Evolutionary conservation across 2,113 vertebrate species (phyloP), one percentile per base, ranked within the genome.

Genomic region (Glaucidium brasilianum): DNA sequence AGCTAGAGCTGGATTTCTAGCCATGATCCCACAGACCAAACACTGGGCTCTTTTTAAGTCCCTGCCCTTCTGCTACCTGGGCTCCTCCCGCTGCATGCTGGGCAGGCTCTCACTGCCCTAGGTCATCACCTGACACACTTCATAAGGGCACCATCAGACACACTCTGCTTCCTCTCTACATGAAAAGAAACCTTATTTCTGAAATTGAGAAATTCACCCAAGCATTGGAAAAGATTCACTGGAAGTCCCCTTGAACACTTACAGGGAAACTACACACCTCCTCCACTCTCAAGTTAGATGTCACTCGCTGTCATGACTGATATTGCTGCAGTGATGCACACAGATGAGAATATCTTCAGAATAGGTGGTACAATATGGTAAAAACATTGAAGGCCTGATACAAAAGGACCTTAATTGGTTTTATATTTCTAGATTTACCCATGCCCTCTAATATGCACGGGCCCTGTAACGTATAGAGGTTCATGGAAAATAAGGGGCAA

Each of bases 61-160:
- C 15, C 10, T 69, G 30, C 14, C 43, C 5, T 75, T 76, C 50
- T 66, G 43, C 13, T 39, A 32, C 32, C 17, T 5, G 16, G 29
- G 23, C 10, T 88, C 32, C 17, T 58, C 10, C 53, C 1, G 4
- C 6, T 81, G 39, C 11, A 6, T 12, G 3, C 50, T 1, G 0
- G 41, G 18, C 29, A 67, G 41, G 52, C 14, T 85, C 6, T 53
- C 0, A 1, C 49, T 77, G 41, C 43, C 71, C 17, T 32, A 47
- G 22, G 43, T 75, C 37, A 60, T 68, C 11, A 30, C 14, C 17
- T 12, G 2, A n/a, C 26, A 75, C 16, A n/a, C 7, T 39, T 16
- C 7, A 10, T 30, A 72, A 39, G 17, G 25, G 19, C 12, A 58
- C 5, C 11, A 21, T 75, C 30, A 56, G 29, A 35, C 12, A 55